phyloP scores from a whole-genome alignment of 2,888 invertebrate genomes.

The Latrodectus elegans region DNA sequence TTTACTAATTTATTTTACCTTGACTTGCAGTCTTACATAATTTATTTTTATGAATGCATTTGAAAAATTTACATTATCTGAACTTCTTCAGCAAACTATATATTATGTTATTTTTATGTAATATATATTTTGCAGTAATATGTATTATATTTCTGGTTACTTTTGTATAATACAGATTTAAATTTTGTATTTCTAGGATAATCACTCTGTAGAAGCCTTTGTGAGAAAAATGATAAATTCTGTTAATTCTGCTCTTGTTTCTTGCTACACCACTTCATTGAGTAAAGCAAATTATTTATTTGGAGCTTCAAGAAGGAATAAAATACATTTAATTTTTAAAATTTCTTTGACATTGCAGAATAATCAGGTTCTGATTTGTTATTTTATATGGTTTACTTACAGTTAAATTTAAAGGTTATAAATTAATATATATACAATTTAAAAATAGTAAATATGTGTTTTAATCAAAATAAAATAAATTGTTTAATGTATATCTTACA shows the following conservation, averaged over 20 bases:
- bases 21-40: no score
- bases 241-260: slow-evolving; percentile 24
- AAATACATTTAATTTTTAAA: slow-evolving; percentile 37
- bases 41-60: neutral
- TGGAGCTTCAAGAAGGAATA: slow-evolving; percentile 39
- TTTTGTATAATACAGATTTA: neutral
- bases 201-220: neutral
- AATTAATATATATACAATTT: no score
- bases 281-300: slow-evolving; percentile 22
- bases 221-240: slow-evolving; percentile 3
- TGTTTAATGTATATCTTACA: no score
- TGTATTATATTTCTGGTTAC: neutral
- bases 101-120: no score
- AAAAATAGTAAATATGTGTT: no score
- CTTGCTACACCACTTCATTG: slow-evolving; percentile 28
- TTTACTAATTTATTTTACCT: no score
- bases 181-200: slow-evolving; percentile 4
- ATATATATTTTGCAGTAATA: neutral
- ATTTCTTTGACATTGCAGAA: slow-evolving; percentile 21
- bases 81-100: no score
- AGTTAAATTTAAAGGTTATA: no score
- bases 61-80: no score
- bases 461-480: no score
- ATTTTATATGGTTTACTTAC: no score
- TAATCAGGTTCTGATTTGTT: slow-evolving; percentile 26